Percentiles rank a stretch among this genome's conserved stretches.
Evolutionary conservation across 2,888 invertebrate species (phyloP).

Genomic region (Ceriagrion tenellum): DNA sequence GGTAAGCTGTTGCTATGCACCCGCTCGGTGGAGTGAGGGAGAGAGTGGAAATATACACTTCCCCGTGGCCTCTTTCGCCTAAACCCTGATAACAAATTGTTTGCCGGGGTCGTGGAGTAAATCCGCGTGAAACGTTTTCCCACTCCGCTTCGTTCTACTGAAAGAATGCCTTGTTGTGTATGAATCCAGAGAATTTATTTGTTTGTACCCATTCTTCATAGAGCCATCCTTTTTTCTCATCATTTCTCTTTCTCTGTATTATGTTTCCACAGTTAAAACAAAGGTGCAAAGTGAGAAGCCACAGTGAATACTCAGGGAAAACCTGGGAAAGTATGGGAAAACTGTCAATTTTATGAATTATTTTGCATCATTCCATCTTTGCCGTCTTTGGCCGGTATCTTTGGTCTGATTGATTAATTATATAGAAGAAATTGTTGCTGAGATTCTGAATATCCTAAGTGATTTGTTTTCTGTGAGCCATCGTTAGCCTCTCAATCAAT

Average conservation of each 20-base stretch:
- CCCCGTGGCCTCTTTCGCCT: background rate
- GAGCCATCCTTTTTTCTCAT: background rate
- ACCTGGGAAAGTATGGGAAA: background rate
- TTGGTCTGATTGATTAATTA: too few species aligned
- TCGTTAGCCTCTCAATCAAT: too few species aligned
- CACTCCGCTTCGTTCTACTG: background rate
- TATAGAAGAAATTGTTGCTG: too few species aligned
- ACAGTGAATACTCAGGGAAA: background rate
- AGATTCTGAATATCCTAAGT: too few species aligned
- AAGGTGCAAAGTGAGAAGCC: background rate
- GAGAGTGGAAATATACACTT: background rate
- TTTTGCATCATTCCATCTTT: too few species aligned
- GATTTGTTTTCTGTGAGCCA: too few species aligned
- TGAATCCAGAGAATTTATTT: background rate
- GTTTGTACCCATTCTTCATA: background rate
- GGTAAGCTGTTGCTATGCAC: constrained; percentile 46
- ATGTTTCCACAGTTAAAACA: background rate
- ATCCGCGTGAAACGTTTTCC: background rate
- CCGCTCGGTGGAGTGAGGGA: background rate
- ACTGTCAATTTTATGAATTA: background rate
- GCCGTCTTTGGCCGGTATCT: too few species aligned
- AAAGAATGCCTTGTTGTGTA: background rate
- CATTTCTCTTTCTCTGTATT: background rate
- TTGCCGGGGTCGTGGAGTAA: background rate
- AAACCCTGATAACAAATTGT: constrained; percentile 50